Evolutionary conservation across 2,797 vertebrate genomes (phyloP), one percentile per base, ranked within the genome.

Genomic region (Lacerta bilineata): DNA sequence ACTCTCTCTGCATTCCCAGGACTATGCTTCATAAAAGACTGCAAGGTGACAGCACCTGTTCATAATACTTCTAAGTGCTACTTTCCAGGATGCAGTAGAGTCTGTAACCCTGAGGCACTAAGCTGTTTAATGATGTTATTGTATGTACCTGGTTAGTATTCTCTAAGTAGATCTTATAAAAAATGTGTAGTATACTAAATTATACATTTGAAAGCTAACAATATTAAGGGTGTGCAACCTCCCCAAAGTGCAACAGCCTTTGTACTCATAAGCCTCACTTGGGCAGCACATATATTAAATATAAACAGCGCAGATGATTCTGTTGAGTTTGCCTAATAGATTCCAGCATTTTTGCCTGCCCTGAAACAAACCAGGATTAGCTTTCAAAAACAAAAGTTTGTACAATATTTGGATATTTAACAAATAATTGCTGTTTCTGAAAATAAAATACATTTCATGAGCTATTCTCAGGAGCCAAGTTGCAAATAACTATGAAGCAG

Each of bases 21-120:
- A 89, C 88, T 93, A 85, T 0, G 17, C 87, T 87, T 77, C 72
- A 33, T 36, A 88, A 92, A 92, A 93, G 91, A 92, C 23, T 93
- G 93, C 91, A 94, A 93, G 94, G 92, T 95, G 93, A 93, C 94
- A 94, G 93, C 87, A 81, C 85, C 82, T 85, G 86, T 91, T 95
- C 90, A 82, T 86, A 77, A 87, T 93, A 86, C 89, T 87, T 95
- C 79, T 71, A 66, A 95, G 90, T 90, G 90, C 91, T 94, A 3
- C 92, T 93, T 91, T 4, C n/a, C 86, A 89, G 88, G 87, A 89
- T 89, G 88, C 88, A 90, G 78, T 91, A 91, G 88, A 87, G 87
- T 89, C 92, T 90, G 88, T 4, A 91, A 91, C 90, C 92, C 92
- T 0, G 11, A 95, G 91, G 92, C 90, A 91, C 90, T 86, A 80